Evolutionary conservation across 2,113 vertebrate species (phyloP).

Genomic region (Psephotus haematonotus): DNA sequence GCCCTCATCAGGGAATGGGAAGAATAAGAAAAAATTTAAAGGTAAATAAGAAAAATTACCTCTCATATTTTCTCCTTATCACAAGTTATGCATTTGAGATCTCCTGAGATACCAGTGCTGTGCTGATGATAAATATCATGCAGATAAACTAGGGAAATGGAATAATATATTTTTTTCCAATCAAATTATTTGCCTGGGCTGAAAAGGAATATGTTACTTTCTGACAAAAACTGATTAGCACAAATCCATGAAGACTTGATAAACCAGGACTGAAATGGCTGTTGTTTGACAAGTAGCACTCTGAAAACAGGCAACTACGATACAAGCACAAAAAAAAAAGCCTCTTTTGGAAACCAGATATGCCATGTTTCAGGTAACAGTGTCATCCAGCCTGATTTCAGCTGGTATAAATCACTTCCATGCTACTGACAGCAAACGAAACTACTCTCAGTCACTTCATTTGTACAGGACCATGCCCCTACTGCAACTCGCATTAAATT

Average conservation of each 20-base stretch:
- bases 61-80: background rate
- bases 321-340: background rate
- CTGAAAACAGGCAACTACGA: background rate
- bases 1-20: background rate
- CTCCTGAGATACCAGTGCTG: background rate
- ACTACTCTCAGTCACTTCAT: background rate
- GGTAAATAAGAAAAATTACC: background rate
- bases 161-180: background rate
- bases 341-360: background rate
- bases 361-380: background rate
- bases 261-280: background rate
- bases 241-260: background rate
- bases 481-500: accelerated
- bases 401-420: background rate
- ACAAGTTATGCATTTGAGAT: background rate
- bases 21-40: background rate
- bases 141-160: background rate
- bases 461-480: background rate
- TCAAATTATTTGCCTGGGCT: background rate
- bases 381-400: background rate
- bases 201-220: background rate
- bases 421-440: background rate
- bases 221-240: background rate
- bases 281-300: background rate
- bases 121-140: background rate